Base-by-base conservation (phyloP, 2,888 invertebrate genomes). In the Mesoligia furuncula region DNA sequence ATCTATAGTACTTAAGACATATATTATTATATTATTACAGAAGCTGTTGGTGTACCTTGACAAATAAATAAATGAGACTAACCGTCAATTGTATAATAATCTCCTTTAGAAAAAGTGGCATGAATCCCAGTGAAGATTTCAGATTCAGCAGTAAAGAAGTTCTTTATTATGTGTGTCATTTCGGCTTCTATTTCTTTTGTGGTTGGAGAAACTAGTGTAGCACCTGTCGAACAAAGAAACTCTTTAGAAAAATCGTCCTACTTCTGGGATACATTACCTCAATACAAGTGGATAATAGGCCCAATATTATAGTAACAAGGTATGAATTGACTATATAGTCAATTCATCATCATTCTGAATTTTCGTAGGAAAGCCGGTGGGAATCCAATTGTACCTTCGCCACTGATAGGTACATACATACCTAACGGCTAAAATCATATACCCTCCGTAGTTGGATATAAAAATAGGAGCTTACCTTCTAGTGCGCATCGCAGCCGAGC, bases 41-140 rank as follows among this genome's bases (percentile, higher is more conserved):
- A 48, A 48, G 48, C 48, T 20, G 48, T 7, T 48, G 48, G 7
- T 54, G 54, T 54, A 54, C 1, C 54, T 11, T 54, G n/a, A 11
- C 0, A 11, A 54, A 54, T 54, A 24, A 54, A 54, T 9, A 54
- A 54, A n/a, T 24, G n/a, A 54, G 2, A 54, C 54, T 27, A 1
- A 85, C 88, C 85, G 67, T 81, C 84, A 36, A 85, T 1, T 0
- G 86, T 74, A 15, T 20, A 0, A 68, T 27, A 85, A 39, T 84
- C 79, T 51, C 87, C 83, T 62, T 45, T 64, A 15, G 87, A 82
- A 24, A 81, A 51, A 2, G 76, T 79, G 0, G 87, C 73, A 42
- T 81, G 81, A 5, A 88, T 61, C 2, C 87, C 87, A 13, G 79
- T 88, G 9, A 85, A 87, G 24, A 88, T 73, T 65, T 78, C 68